Evolutionary conservation across 2,797 vertebrate genomes (phyloP), one percentile per base, ranked within the genome.

Genomic region (Chanos chanos): DNA sequence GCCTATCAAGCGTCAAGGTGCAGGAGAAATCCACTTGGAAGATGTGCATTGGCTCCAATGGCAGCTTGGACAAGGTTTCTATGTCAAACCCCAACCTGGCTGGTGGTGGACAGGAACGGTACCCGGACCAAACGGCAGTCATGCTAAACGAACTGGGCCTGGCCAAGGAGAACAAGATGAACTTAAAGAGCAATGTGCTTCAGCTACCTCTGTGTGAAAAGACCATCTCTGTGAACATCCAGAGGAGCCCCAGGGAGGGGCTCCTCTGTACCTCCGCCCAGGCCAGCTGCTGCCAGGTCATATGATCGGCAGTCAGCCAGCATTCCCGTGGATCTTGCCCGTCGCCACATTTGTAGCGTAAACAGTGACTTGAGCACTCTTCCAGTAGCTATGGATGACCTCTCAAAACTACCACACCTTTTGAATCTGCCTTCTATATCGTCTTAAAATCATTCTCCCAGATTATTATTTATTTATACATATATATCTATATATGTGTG

Each of bases 141-240:
- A 83, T 87, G 2, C 53, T 85, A 47, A 74, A 81, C 0, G 85
- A 87, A 58, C 85, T 95, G 58, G 93, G 93, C 78, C 77, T 90
- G 75, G 83, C 94, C 72, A 86, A 92, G 82, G 73, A 81, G 76
- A 91, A 86, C 62, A 90, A 79, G 80, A 87, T 91, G 87, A 91
- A 90, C 79, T 89, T 97, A 86, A 95, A 92, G 80, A 94, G 90
- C 40, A 90, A 85, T 52, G 85, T 97, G 76, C 89, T 99, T 59
- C 95, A 98, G 91, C 95, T 99, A 92, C 96, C 96, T 94, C 96
- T 99, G 78, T 99, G 94, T 45, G 96, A 99, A 87, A 98, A 96
- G 88, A 97, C 92, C 57, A 94, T 99, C 89, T 96, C 94, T 51
- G 94, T 99, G 76, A 99, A 97, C 86, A 97, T 99, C 86, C 93